phyloP scores from a whole-genome alignment of 1,140 invertebrate genomes.

The Eumeta japonica region DNA sequence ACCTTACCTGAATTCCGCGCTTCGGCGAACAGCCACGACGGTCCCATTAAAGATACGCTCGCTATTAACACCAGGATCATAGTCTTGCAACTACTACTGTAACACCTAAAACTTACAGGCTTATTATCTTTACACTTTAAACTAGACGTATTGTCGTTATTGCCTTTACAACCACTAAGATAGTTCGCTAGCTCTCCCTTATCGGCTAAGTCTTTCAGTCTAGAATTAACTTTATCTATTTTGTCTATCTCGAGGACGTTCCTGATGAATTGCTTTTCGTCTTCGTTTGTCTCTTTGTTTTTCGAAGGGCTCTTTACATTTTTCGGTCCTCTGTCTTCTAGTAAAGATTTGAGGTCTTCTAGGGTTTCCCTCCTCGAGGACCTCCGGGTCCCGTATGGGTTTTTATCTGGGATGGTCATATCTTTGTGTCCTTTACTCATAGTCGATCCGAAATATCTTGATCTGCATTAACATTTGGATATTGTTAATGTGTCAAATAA shows the following conservation, averaged over 20 bases:
- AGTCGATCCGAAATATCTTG: slow-evolving; percentile 22
- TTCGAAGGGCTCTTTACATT: no score
- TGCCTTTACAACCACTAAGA: no score
- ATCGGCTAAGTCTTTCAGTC: no score
- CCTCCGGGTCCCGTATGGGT: no score
- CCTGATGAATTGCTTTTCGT: slow-evolving; percentile 28
- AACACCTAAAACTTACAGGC: slow-evolving; percentile 19
- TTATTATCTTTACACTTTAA: slow-evolving; percentile 27
- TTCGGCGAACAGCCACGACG: slow-evolving; percentile 29
- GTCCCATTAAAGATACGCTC: slow-evolving; percentile 32
- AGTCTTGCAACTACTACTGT: slow-evolving; percentile 28
- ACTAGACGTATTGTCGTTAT: no score
- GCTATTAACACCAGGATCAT: slow-evolving; percentile 35
- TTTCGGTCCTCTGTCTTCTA: slow-evolving; percentile 45
- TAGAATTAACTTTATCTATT: no score
- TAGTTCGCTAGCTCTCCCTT: no score
- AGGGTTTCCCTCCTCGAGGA: slow-evolving; percentile 34
- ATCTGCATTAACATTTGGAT: slow-evolving; percentile 14
- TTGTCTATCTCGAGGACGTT: no score
- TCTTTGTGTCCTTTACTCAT: slow-evolving; percentile 27
- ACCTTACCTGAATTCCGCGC: slow-evolving; percentile 44
- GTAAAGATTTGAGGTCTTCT: slow-evolving; percentile 40
- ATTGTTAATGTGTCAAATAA: slow-evolving; percentile 29
- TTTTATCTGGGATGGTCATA: slow-evolving; percentile 29
- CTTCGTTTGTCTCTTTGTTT: slow-evolving; percentile 17